Evolutionary conservation across 2,888 invertebrate species (phyloP), one percentile per base, ranked within the genome.

Genomic region (Drosophila subquinaria): DNA sequence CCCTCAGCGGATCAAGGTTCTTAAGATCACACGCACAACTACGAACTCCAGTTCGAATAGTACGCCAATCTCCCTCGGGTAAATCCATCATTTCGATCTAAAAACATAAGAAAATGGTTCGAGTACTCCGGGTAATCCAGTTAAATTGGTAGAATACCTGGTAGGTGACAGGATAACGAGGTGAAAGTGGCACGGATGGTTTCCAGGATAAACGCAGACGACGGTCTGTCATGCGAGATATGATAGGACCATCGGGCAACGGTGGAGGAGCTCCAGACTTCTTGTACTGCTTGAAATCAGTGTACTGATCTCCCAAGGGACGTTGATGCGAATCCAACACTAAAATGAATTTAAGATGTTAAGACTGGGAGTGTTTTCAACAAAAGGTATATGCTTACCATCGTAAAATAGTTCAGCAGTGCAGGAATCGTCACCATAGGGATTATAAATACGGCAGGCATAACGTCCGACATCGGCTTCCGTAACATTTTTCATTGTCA

Each of bases 21-120:
- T 96, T 94, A 68, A 98, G 96, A 91, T 98, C 98, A 93, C 97
- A 98, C 38, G 95, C 96, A 92, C 97, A 97, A 76, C 97, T 97
- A 71, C 98, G 95, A 13, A 98, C 95, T 3, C 97, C 97, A 1
- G 96, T 95, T 78, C 96, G 95, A 0, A 97, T 96, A 0, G 97
- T 97, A 91, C 96, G 96, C 99, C 99, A 99, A 85, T 98, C 97
- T 36, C 97, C 97, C 88, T 96, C 96, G 0, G 98, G 98, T 61
- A 97, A 93, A 92, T 98, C 97, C 91, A 97, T 96, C 96, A 98
- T 97, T 94, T 99, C 99, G 79, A 95, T 94, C 94, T 95, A 36
- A 13, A 50, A 23, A 8, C 17, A 3, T 9, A 15, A 1, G 11
- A 30, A 23, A 10, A 52, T 35, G 4, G 4, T 38, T 38, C 38